Conservation (phyloP, 2,113 vertebrate genomes). For the Lanius collurio region DNA sequence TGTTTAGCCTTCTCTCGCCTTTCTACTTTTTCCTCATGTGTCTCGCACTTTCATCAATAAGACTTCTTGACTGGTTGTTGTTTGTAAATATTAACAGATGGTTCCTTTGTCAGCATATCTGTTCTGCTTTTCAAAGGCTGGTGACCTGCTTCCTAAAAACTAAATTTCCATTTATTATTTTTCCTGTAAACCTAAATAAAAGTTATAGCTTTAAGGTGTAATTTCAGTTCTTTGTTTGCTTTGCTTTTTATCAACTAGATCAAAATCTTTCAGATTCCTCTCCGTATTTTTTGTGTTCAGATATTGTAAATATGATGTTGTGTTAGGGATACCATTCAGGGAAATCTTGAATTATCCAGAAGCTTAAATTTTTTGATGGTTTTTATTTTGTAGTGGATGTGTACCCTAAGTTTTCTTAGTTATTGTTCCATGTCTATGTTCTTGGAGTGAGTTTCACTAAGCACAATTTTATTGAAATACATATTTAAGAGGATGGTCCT, state of each 20-base stretch:
- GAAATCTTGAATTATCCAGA: background rate
- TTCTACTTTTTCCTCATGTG: background rate
- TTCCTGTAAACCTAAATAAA: background rate
- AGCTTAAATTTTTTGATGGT: background rate
- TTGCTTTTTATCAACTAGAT: background rate
- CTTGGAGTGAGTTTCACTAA: background rate
- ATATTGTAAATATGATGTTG: background rate
- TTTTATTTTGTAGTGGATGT: background rate
- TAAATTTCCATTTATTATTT: background rate
- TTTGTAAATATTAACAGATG: background rate
- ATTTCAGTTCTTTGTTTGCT: background rate
- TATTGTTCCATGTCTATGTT: background rate
- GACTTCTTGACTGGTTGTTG: background rate
- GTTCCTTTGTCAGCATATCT: background rate
- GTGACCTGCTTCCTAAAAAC: background rate
- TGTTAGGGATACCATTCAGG: background rate
- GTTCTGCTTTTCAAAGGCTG: background rate
- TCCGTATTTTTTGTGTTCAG: background rate
- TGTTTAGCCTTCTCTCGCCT: background rate
- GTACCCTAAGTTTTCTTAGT: background rate
- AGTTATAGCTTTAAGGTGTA: background rate
- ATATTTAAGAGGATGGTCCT: slow-evolving; percentile 33
- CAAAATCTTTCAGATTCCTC: background rate
- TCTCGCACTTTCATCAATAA: background rate
- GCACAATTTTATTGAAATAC: background rate